Conservation (phyloP, 2,113 vertebrate species). For the Hystrix brachyura region DNA sequence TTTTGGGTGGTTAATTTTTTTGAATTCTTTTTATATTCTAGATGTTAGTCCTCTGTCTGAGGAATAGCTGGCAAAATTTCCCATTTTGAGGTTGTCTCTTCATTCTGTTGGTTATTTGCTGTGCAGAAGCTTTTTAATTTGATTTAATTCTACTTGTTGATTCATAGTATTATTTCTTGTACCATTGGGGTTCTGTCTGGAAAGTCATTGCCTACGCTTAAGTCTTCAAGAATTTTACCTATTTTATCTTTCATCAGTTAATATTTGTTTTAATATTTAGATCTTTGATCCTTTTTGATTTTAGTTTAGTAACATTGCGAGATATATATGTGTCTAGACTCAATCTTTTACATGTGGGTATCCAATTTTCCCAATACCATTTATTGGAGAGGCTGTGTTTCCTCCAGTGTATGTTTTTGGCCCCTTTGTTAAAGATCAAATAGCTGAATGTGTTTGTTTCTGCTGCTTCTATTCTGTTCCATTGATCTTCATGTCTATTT, state of each 20-base stretch:
- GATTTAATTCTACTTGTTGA: not conserved
- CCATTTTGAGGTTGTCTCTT: not conserved
- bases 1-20: not conserved
- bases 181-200: not conserved
- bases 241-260: not conserved
- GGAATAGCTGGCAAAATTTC: not conserved
- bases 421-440: not conserved
- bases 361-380: not conserved
- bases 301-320: not conserved
- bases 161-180: not conserved
- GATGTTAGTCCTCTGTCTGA: not conserved
- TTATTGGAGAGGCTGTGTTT: not conserved
- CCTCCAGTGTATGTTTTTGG: not conserved
- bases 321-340: not conserved
- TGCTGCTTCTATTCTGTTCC: not conserved
- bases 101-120: not conserved
- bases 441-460: not conserved
- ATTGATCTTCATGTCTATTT: not conserved
- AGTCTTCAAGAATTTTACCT: not conserved
- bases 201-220: not conserved
- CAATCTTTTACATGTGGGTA: not conserved
- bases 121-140: not conserved
- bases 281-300: not conserved
- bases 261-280: not conserved
- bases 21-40: not conserved